phyloP scores from a whole-genome alignment of 2,797 vertebrate genomes.

The Ambastaia sidthimunki region DNA sequence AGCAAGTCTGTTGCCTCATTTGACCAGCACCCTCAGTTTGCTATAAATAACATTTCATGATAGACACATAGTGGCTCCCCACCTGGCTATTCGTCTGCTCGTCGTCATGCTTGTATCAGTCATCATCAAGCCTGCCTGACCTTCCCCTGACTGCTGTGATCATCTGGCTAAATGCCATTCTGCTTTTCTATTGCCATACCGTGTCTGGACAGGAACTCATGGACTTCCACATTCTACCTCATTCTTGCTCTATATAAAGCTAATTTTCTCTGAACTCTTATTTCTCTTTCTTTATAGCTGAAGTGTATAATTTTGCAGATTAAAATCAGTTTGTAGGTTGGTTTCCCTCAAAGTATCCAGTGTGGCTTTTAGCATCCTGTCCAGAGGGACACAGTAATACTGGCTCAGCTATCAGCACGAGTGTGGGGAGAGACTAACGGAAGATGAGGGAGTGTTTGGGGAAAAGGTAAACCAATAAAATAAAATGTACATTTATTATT shows the following conservation, averaged over 20 bases:
- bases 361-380: neutral
- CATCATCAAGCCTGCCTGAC: conserved; percentile 32
- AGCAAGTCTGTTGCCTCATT: neutral
- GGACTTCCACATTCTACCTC: neutral
- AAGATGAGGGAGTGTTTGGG: no score
- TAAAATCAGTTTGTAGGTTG: neutral
- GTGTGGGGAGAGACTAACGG: no score
- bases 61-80: no score
- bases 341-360: neutral
- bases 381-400: no score
- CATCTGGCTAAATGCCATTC: conserved; percentile 14
- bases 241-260: neutral
- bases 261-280: neutral
- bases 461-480: no score
- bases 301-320: no score
- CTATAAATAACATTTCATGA: no score
- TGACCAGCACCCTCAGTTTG: no score
- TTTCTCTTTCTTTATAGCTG: neutral
- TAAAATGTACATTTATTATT: no score
- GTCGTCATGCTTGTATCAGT: conserved; percentile 15
- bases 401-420: no score
- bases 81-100: neutral
- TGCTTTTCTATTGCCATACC: neutral
- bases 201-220: neutral
- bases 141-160: conserved; percentile 18